A percentile compares a stretch with the other conserved stretches of the same genome.
Conservation (phyloP, 2,113 vertebrate genomes). For the Baryphthengus martii region DNA sequence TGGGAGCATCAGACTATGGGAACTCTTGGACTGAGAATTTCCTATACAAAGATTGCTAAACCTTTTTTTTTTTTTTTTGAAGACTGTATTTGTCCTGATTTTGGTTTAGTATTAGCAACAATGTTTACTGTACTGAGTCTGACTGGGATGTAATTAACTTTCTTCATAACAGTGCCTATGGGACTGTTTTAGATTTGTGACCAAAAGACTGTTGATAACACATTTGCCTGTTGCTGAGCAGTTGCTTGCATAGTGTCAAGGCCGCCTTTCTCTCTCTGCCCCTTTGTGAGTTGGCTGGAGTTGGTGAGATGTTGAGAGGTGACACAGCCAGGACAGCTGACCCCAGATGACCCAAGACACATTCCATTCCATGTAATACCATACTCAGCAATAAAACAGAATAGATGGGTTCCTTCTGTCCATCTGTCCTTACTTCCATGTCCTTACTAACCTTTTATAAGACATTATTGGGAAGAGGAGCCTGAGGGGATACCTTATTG, state of each 20-base stretch:
- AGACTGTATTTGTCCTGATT: not conserved
- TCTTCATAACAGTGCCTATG: accelerated
- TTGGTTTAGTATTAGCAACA: not conserved
- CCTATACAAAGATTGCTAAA: not conserved
- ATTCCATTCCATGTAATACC: not conserved
- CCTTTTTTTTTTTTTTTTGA: not conserved
- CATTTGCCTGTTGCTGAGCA: not conserved
- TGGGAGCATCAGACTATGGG: not conserved
- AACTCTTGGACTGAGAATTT: not conserved
- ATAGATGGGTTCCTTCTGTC: too few species aligned
- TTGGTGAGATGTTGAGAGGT: accelerated
- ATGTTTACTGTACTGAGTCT: not conserved
- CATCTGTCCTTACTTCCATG: too few species aligned
- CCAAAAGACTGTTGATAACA: not conserved
- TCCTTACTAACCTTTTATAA: too few species aligned
- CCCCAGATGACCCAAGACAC: not conserved
- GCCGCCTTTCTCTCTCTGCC: not conserved
- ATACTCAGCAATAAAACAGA: not conserved
- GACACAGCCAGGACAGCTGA: not conserved
- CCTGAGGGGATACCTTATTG: too few species aligned
- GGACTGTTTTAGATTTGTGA: not conserved
- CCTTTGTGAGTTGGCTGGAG: too few species aligned
- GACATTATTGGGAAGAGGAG: too few species aligned
- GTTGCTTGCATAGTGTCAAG: not conserved
- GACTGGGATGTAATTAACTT: not conserved